Percentiles rank a stretch among this genome's conserved stretches.
Evolutionary conservation across 2,113 vertebrate species (phyloP).

Genomic region (Macroglossus sobrinus): DNA sequence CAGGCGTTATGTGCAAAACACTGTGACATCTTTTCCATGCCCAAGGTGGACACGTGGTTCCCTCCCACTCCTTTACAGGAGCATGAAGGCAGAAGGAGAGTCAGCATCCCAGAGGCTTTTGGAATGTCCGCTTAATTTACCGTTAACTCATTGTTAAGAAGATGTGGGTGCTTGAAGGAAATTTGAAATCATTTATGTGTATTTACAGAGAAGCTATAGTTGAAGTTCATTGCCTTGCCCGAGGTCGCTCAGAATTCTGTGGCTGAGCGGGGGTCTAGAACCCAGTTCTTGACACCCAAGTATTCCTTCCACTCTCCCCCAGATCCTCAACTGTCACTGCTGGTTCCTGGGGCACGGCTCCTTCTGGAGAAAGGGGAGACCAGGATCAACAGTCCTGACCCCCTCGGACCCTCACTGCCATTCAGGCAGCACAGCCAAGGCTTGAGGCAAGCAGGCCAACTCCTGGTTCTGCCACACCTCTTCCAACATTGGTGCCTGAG

Average conservation of each 20-base stretch:
- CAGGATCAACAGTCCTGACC: fast-evolving
- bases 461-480: no score
- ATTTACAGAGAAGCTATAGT: neutral
- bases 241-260: neutral
- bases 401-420: fast-evolving
- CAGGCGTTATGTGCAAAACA: neutral
- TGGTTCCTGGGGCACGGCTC: no score
- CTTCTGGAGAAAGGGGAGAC: neutral
- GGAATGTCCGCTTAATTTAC: neutral
- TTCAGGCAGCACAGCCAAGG: fast-evolving
- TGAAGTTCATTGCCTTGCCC: neutral
- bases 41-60: no score
- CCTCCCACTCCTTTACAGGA: neutral
- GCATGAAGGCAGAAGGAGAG: neutral
- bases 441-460: neutral
- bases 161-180: neutral
- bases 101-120: neutral
- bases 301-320: fast-evolving
- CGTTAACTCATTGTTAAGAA: neutral
- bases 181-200: no score
- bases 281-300: neutral
- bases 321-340: neutral
- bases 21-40: neutral
- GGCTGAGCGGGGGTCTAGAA: neutral
- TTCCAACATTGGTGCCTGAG: neutral